Evolutionary conservation across 2,797 vertebrate genomes (phyloP), one percentile per base, ranked within the genome.

Genomic region (Tinamus major): DNA sequence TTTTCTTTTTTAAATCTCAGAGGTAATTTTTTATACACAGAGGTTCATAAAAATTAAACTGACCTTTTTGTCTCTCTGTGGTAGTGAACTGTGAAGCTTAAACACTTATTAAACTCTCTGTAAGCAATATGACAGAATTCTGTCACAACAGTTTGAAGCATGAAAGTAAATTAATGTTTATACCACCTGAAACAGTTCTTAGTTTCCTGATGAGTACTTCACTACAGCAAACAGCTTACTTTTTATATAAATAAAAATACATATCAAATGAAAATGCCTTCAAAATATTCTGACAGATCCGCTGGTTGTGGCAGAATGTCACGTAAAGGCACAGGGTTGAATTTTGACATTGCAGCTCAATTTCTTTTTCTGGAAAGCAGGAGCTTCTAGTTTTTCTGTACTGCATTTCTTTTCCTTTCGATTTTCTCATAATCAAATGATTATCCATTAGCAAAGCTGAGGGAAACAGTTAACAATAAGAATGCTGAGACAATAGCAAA

Each of bases 391-490:
- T 23, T 71, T 83, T 79, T 71, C 70, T 79, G 41, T 37, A 41
- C 27, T 61, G 56, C 83, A 1, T 55, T 49, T 63, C 2, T n/a
- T 89, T 76, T 78, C 1, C 0, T 81, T 75, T 80, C 44, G 24
- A 62, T 91, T 79, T 85, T n/a, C 58, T 78, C 7, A 13, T 55
- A 87, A 85, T 71, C 68, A 83, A 93, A 85, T 85, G 11, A n/a
- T 92, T 83, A 41, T 72, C 42, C 39, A 12, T 85, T 76, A 76
- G 42, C 29, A 79, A 91, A 78, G 19, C 74, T 49, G 61, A 77
- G 27, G 31, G 63, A 91, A 91, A 74, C 26, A 46, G 65, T 69
- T 69, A 49, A 19, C 33, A 20, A 26, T 42, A 63, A 58, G 44
- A 79, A 61, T 76, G 19, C 70, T 69, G 86, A 90, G 55, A 76